A percentile compares a stretch with the other conserved stretches of the same genome.
Evolutionary conservation across 2,113 vertebrate genomes (phyloP).

Genomic region (Notiomystis cincta): DNA sequence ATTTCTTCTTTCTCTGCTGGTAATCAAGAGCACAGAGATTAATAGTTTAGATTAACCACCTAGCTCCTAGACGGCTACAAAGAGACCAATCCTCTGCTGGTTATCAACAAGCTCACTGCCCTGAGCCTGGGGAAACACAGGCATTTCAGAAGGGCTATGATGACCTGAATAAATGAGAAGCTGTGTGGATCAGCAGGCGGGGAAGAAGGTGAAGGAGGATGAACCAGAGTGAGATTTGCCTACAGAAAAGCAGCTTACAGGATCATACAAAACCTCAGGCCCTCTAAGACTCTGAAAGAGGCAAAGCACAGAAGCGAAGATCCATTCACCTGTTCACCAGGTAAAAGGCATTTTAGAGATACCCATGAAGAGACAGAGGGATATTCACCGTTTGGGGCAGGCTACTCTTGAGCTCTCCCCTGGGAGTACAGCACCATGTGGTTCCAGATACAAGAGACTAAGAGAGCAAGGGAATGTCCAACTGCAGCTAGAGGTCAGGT

Average conservation of each 20-base stretch:
- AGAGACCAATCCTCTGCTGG: neutral
- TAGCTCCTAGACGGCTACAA: neutral
- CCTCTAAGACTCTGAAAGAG: neutral
- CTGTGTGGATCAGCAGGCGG: neutral
- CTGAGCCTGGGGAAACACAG: neutral
- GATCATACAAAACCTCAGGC: neutral
- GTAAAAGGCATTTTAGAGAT: neutral
- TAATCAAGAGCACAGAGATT: neutral
- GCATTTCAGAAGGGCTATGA: neutral
- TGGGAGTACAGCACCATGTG: neutral
- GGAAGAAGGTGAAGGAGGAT: neutral
- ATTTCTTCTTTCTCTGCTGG: neutral
- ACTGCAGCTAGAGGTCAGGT: neutral
- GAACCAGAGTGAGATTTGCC: neutral
- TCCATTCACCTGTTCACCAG: neutral
- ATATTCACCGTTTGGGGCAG: neutral
- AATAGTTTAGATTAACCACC: neutral
- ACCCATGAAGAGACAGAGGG: neutral
- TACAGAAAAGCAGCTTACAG: neutral
- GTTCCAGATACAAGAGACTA: neutral
- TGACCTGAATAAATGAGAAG: neutral
- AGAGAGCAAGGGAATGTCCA: neutral
- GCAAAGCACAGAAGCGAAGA: neutral
- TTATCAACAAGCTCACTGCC: neutral
- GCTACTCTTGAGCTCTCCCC: neutral